phyloP scores from a whole-genome alignment of 2,888 invertebrate genomes.

The Bedellia somnulentella region DNA sequence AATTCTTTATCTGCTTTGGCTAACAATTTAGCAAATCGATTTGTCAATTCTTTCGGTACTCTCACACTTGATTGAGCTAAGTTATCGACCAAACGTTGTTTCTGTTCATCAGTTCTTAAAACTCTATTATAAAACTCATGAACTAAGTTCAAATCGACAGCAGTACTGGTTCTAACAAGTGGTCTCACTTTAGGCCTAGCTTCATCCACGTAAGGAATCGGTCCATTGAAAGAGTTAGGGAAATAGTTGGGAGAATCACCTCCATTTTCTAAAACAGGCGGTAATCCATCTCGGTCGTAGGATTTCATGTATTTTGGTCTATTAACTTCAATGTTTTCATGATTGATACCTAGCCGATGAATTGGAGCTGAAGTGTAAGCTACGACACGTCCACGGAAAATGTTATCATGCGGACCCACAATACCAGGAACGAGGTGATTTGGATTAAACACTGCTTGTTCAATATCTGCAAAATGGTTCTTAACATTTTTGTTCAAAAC shows the following conservation, averaged over 20 bases:
- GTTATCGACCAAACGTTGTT: background rate
- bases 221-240: constrained; percentile 91
- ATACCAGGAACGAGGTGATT: constrained; percentile 38
- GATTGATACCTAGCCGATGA: constrained; percentile 29
- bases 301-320: constrained; percentile 22
- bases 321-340: constrained; percentile 28
- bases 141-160: background rate
- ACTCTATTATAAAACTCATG: background rate
- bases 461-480: constrained; percentile 25
- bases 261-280: constrained; percentile 74
- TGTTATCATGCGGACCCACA: constrained; percentile 24
- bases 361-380: constrained; percentile 25
- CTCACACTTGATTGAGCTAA: background rate
- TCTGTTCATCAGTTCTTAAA: background rate
- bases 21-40: background rate
- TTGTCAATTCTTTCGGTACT: background rate
- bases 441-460: constrained; percentile 27
- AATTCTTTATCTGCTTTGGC: background rate
- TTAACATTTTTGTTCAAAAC: constrained; percentile 24
- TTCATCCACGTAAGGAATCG: constrained; percentile 63
- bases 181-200: constrained; percentile 14
- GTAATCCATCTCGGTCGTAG: constrained; percentile 52
- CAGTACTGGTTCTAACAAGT: no score
- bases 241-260: constrained; percentile 88
- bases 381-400: constrained; percentile 24